Base-by-base conservation (phyloP, 2,888 invertebrate species). In the Girardia tigrina region DNA sequence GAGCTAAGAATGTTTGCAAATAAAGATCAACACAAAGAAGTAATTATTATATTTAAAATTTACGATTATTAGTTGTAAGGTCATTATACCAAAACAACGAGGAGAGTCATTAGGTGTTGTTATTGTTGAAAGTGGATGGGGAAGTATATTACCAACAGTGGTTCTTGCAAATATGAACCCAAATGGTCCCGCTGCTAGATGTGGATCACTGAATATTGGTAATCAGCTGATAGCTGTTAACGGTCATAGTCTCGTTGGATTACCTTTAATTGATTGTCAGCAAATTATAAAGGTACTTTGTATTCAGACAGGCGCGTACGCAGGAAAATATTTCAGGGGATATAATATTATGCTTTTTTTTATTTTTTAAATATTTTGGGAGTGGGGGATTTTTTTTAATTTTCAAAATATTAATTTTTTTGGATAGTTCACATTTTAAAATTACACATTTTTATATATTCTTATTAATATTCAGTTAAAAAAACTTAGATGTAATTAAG, bases 111-210 rank as follows among this genome's bases (percentile, higher is more conserved):
- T 99, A 70, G 98, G 98, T 28, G 92, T 99, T 78, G 97, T 98
- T 73, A 94, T 98, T 81, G 98, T 99, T 78, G 98, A 99, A 86
- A 95, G 95, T 0, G 98, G 98, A 69, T 99, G 98, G 98, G 98
- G 98, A 36, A 95, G 95, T 71, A 97, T 99, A 97, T 87, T 99
- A 80, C 98, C 98, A 28, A 99, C 98, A 0, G 97, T 98, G 72
- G 98, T 99, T 74, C 92, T 99, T 81, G 98, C 98, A 73, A 98
- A 98, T 86, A 88, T 99, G 80, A 92, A 93, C 79, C 94, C 97
- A 14, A 89, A 90, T 0, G 97, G 97, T 1, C 95, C 98, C 0
- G 97, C 98, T 2, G 95, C 98, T 0, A 88, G 97, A 28, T 97
- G 97, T 84, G 97, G 97, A 27, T 94, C 94, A 82, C 88, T 99